These are phyloP conservation scores for Drosophila paulistorum DNA, from an alignment of 1,140 invertebrate species.

Conservation along the genomic window DNA sequence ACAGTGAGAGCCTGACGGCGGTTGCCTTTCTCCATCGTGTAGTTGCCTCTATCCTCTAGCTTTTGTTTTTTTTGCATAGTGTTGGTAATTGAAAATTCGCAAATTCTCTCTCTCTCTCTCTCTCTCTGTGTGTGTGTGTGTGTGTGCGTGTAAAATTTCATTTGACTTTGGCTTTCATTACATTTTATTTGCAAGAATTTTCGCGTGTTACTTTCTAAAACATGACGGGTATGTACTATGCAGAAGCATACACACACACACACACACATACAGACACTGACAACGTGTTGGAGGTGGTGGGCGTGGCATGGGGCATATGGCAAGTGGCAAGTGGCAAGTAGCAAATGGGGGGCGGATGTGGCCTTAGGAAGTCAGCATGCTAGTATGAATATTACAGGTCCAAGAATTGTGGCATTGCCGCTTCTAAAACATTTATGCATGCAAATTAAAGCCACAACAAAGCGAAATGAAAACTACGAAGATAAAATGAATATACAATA, in stretches of 20 bases:
- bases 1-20: constrained; percentile 1
- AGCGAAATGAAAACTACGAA: constrained; percentile 35
- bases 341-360: not conserved
- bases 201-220: constrained; percentile 23
- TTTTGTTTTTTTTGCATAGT: constrained; percentile 6
- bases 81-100: constrained; percentile 14
- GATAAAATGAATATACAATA: constrained; percentile 24
- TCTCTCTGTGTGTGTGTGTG: constrained; percentile 28
- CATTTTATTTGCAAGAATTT: constrained; percentile 61
- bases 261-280: not conserved
- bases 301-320: not conserved
- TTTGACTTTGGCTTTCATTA: constrained; percentile 60
- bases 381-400: constrained; percentile 11
- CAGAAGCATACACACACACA: not conserved
- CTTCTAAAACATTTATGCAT: constrained; percentile 73
- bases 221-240: constrained; percentile 9
- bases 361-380: not conserved
- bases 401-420: constrained; percentile 11
- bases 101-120: constrained; percentile 15
- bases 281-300: not conserved
- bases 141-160: constrained; percentile 52
- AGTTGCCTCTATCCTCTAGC: not conserved
- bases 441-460: constrained; percentile 52
- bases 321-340: not conserved
- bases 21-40: not conserved